phyloP scores from a whole-genome alignment of 2,113 vertebrate genomes.

The Artemisiospiza belli region DNA sequence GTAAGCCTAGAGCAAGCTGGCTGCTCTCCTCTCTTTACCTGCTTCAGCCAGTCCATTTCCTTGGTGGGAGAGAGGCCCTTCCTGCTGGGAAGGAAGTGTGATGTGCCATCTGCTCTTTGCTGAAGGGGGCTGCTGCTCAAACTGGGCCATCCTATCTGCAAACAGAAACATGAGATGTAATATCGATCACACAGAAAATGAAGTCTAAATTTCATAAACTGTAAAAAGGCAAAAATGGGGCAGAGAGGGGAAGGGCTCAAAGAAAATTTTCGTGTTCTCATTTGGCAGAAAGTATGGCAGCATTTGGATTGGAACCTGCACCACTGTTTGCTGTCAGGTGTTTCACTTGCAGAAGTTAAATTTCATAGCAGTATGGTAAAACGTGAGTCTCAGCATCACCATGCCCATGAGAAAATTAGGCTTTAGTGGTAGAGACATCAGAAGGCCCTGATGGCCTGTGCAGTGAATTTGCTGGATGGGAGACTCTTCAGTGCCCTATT shows the following conservation, averaged over 20 bases:
- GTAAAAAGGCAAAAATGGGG: not conserved
- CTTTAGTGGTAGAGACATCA: not conserved
- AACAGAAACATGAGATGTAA: not conserved
- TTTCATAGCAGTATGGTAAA: not conserved
- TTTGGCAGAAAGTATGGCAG: not conserved
- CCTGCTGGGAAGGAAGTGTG: not conserved
- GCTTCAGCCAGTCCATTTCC: not conserved
- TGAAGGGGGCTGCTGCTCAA: fast-evolving
- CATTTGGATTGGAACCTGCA: not conserved
- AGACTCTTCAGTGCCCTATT: not conserved
- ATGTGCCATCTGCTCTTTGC: not conserved
- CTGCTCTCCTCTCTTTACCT: not conserved
- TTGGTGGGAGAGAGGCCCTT: not conserved
- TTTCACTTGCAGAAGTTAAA: not conserved
- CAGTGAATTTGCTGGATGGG: not conserved
- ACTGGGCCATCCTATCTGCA: not conserved
- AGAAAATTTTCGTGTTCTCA: not conserved
- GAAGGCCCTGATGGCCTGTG: not conserved
- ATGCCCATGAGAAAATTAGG: not conserved
- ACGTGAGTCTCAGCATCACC: not conserved
- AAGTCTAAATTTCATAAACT: not conserved
- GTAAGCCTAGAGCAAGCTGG: not conserved
- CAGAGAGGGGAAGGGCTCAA: not conserved
- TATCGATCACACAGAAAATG: not conserved
- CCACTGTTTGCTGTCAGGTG: not conserved